Evolutionary conservation across 2,113 vertebrate genomes (phyloP).

Genomic region (Hippotragus niger): DNA sequence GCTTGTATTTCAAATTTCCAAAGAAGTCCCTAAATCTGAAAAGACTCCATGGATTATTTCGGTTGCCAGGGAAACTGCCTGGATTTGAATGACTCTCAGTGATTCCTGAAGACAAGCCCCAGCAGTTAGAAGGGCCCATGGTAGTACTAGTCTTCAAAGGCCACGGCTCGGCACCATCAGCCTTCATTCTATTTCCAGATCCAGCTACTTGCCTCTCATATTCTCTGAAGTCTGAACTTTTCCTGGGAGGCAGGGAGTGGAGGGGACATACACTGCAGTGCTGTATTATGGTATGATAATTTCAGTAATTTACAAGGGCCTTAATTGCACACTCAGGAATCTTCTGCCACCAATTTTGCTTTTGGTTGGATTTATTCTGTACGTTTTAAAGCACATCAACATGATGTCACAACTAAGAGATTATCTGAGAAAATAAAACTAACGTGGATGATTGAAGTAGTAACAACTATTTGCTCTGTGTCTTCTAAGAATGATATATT

Average conservation of each 20-base stretch:
- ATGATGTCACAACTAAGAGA: not conserved
- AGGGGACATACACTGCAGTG: not conserved
- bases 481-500: not conserved
- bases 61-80: conserved; percentile 52
- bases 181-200: not conserved
- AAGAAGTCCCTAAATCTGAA: not conserved
- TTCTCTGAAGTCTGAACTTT: not conserved
- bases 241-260: not conserved
- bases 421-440: not conserved
- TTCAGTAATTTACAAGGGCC: not conserved
- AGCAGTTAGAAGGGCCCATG: not conserved
- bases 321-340: not conserved
- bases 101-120: conserved; percentile 27
- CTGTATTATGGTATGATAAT: not conserved
- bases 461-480: not conserved
- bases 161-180: not conserved
- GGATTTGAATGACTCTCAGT: conserved; percentile 33
- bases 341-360: not conserved
- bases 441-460: not conserved
- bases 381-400: not conserved
- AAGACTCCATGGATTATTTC: not conserved
- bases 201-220: not conserved
- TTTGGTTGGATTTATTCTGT: not conserved
- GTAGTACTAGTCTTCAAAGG: not conserved
- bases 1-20: conserved; percentile 21